phyloP scores from a whole-genome alignment of 2,113 vertebrate species.

The Thalassarche chlororhynchos region DNA sequence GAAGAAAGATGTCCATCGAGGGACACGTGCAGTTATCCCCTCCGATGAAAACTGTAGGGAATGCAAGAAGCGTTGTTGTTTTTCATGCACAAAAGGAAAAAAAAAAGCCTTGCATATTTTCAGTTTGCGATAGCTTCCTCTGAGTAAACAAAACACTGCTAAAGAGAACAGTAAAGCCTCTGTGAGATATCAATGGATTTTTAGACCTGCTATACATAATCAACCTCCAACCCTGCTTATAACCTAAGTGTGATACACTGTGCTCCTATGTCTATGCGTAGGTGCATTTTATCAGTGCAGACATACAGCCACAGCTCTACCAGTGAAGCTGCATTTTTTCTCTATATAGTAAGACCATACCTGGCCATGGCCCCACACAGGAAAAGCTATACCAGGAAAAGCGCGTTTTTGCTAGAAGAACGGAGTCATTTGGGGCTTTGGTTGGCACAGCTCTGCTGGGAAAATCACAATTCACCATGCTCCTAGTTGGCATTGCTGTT shows the following conservation, averaged over 20 bases:
- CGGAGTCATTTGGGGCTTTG: background rate
- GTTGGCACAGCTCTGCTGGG: conserved; percentile 32
- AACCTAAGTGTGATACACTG: background rate
- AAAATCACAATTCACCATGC: conserved; percentile 43
- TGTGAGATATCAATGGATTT: background rate
- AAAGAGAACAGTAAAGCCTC: background rate
- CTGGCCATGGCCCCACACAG: background rate
- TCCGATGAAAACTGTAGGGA: background rate
- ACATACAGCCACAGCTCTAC: background rate
- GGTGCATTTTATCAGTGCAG: background rate
- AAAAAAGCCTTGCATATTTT: background rate
- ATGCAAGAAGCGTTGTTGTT: background rate
- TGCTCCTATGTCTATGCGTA: background rate
- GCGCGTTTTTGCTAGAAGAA: background rate
- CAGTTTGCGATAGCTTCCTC: background rate
- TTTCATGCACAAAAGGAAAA: background rate
- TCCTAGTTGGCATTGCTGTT: conserved; percentile 35
- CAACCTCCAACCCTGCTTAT: background rate
- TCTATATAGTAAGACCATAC: background rate
- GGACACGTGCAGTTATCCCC: background rate
- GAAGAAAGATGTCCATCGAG: background rate
- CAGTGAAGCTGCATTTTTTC: background rate
- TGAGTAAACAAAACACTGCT: background rate
- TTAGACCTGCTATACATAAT: background rate
- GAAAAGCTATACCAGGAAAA: background rate